A percentile compares a stretch with the other conserved stretches of the same genome.
These are phyloP conservation scores for Podiceps cristatus DNA, from an alignment of 2,113 vertebrate genomes.

Conservation along the genomic window DNA sequence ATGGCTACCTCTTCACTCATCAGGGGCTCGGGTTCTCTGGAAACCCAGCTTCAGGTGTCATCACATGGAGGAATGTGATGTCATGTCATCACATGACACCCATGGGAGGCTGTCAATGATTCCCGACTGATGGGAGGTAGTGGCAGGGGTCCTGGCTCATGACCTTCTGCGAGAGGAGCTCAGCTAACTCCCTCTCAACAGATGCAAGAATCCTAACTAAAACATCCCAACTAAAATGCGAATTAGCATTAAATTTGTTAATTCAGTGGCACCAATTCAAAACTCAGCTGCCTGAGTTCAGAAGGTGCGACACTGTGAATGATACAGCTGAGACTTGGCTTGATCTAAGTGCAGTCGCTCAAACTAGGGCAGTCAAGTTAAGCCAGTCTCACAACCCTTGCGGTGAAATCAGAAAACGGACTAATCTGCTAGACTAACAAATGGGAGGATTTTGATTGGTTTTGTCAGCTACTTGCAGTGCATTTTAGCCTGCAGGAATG, in stretches of 20 bases:
- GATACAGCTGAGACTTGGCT: neutral
- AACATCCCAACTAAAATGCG: neutral
- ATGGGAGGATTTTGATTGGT: constrained; percentile 15
- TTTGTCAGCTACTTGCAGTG: constrained; percentile 56
- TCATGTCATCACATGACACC: too few relatives aligned
- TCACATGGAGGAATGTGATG: too few relatives aligned
- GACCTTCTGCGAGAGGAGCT: neutral
- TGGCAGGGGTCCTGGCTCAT: neutral
- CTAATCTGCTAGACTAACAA: constrained; percentile 25
- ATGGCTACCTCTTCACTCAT: neutral
- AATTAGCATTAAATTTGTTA: neutral
- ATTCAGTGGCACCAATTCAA: neutral
- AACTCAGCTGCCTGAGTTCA: neutral
- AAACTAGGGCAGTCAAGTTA: neutral
- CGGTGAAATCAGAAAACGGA: constrained; percentile 10
- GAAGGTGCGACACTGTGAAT: neutral
- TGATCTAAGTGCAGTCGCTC: neutral
- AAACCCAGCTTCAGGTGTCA: neutral
- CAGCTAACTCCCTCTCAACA: neutral
- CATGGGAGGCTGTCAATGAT: neutral
- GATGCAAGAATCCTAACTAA: neutral
- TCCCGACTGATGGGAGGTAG: neutral
- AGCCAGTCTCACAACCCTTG: neutral
- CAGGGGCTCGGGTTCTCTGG: neutral
- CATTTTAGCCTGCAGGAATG: constrained; percentile 40